A percentile compares a stretch with the other conserved stretches of the same genome.
Conservation (phyloP, 2,113 vertebrate species). For the Tretioscincus oriximinensis region DNA sequence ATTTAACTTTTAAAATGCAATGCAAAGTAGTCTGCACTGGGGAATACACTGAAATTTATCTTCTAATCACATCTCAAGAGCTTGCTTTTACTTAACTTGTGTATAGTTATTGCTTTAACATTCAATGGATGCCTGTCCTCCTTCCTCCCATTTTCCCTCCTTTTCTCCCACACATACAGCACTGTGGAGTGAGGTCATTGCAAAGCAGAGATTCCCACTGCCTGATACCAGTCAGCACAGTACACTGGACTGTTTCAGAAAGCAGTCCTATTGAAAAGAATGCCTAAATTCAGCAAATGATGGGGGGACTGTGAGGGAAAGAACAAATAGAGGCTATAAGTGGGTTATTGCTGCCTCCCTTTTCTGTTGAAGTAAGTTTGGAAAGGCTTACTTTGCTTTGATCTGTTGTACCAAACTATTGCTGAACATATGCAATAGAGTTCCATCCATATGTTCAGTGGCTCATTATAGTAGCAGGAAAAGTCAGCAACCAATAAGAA, state of each 20-base stretch:
- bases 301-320: not conserved
- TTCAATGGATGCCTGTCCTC: not conserved
- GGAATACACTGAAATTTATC: not conserved
- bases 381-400: not conserved
- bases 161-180: not conserved
- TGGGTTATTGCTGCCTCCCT: not conserved
- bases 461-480: not conserved
- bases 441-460: not conserved
- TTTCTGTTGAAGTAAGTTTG: not conserved
- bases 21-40: not conserved
- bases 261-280: slow-evolving; percentile 30
- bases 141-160: not conserved
- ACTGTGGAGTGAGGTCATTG: slow-evolving; percentile 32
- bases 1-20: not conserved
- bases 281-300: not conserved
- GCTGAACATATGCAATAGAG: not conserved
- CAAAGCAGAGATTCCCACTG: slow-evolving; percentile 20
- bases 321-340: not conserved
- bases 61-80: slow-evolving; percentile 9
- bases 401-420: not conserved
- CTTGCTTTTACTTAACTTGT: not conserved
- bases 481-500: not conserved
- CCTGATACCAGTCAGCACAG: slow-evolving; percentile 41
- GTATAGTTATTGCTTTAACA: fast-evolving
- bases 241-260: slow-evolving; percentile 20